Evolutionary conservation across 2,113 vertebrate species (phyloP).

Genomic region (Corythaixoides concolor): DNA sequence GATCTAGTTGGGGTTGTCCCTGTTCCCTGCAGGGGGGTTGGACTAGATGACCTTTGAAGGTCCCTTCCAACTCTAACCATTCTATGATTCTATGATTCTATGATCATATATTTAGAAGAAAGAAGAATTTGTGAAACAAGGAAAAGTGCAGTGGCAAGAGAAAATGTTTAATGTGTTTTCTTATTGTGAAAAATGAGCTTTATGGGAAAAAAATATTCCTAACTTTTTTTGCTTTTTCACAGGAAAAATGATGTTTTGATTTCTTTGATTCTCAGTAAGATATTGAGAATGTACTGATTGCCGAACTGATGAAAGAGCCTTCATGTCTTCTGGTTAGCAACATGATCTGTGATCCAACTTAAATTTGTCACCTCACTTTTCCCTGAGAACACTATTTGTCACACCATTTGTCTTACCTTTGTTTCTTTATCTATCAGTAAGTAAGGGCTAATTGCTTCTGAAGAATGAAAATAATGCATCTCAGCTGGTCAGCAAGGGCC

Average conservation of each 20-base stretch:
- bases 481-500: background rate
- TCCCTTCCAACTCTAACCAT: no score
- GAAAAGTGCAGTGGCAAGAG: background rate
- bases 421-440: background rate
- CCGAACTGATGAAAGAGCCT: background rate
- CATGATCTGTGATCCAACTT: background rate
- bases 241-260: background rate
- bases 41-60: no score
- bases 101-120: background rate
- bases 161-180: background rate
- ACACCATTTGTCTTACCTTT: background rate
- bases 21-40: no score
- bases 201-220: background rate
- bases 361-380: background rate
- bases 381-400: background rate
- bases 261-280: background rate
- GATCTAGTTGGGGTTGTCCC: no score
- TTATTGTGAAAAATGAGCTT: background rate
- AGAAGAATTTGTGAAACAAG: background rate
- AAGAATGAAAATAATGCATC: background rate
- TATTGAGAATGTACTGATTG: background rate
- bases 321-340: background rate
- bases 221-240: background rate
- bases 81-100: no score
- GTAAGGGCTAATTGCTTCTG: background rate